Conservation (phyloP, 2,797 vertebrate genomes). For the Danio choprae region DNA sequence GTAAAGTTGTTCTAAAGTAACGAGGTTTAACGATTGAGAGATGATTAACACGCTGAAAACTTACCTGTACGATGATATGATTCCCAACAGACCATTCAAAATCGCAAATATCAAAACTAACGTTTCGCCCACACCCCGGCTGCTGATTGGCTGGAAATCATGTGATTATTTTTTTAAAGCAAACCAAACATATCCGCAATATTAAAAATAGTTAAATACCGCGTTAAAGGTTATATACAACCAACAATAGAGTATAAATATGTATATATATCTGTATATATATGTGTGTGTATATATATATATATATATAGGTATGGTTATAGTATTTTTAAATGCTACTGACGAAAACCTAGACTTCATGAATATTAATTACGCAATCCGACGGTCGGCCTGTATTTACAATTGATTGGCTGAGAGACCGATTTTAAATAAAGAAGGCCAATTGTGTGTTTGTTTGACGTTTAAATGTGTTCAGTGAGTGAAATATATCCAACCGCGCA, state of each 20-base stretch:
- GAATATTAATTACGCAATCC: background rate
- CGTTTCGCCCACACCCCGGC: background rate
- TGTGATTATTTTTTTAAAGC: constrained; percentile 3
- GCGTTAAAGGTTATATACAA: no score
- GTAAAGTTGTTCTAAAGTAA: no score
- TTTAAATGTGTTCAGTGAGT: background rate
- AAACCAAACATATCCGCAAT: background rate
- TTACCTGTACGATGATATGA: background rate
- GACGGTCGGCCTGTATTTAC: background rate
- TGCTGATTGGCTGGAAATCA: constrained; percentile 32
- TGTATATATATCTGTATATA: no score
- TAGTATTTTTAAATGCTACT: no score
- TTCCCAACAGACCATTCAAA: no score
- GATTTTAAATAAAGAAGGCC: background rate
- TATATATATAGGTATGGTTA: no score
- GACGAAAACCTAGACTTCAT: background rate
- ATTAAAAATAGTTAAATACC: background rate
- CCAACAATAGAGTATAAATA: no score
- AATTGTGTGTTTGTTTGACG: background rate
- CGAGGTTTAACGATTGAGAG: background rate
- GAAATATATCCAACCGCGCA: background rate
- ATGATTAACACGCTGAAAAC: no score
- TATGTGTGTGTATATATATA: no score
- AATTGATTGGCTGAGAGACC: background rate
- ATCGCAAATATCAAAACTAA: background rate